Conservation (phyloP, 2,113 vertebrate genomes). For the Periophthalmodon schlosseri region DNA sequence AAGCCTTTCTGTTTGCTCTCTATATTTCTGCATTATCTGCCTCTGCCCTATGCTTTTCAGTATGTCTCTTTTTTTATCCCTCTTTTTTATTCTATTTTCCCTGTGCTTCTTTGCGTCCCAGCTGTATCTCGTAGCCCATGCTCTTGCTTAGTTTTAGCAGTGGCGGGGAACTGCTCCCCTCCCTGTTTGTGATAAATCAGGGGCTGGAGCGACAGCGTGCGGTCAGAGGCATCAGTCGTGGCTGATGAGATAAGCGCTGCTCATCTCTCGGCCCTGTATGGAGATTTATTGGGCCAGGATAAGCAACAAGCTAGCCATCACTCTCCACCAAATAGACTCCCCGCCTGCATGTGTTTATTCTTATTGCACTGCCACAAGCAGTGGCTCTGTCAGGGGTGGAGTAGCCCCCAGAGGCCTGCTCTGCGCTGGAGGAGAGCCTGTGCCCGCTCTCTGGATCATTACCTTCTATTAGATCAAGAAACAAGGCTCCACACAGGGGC, state of each 20-base stretch:
- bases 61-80: conserved; percentile 60
- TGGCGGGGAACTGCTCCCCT: conserved; percentile 82
- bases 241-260: conserved; percentile 90
- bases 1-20: conserved; percentile 77
- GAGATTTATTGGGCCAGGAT: conserved; percentile 95
- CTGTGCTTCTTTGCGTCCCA: conserved; percentile 36
- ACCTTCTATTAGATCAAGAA: conserved; percentile 92
- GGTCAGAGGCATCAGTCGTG: conserved; percentile 79
- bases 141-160: conserved; percentile 75
- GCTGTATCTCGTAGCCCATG: conserved; percentile 72
- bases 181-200: conserved; percentile 75
- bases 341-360: conserved; percentile 90
- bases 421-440: conserved; percentile 72
- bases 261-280: conserved; percentile 89
- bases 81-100: conserved; percentile 70
- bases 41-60: conserved; percentile 73
- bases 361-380: conserved; percentile 82
- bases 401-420: conserved; percentile 76
- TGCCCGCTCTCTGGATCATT: conserved; percentile 83
- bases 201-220: conserved; percentile 79
- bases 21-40: conserved; percentile 78
- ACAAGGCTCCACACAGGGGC: conserved; percentile 79
- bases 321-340: conserved; percentile 90
- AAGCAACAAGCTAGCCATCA: conserved; percentile 89
- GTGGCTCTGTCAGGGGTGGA: conserved; percentile 68